Conservation (phyloP, 2,888 invertebrate genomes). For the Phyllotreta striolata region DNA sequence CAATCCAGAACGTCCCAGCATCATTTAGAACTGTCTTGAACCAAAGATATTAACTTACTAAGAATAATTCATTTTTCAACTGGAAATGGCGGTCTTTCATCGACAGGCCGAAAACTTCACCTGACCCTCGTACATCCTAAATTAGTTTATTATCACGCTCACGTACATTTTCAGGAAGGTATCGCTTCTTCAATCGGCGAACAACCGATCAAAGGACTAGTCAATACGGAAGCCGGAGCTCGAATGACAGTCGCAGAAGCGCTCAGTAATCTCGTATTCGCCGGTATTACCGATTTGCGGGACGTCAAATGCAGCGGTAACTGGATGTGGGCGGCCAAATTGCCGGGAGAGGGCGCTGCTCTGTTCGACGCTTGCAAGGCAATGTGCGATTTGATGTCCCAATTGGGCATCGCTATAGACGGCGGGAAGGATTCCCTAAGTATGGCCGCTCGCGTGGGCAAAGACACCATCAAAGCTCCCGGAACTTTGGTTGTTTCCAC, state of each 20-base stretch:
- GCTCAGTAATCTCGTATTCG: constrained; percentile 87
- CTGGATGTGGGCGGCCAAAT: constrained; percentile 99
- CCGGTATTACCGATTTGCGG: constrained; percentile 70
- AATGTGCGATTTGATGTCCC: constrained; percentile 84
- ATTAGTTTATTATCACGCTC: constrained; percentile 8
- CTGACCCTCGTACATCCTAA: no score
- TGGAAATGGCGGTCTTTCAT: no score
- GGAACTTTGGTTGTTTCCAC: constrained; percentile 95
- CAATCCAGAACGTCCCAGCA: no score
- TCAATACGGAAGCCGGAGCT: constrained; percentile 86
- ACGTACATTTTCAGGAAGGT: constrained; percentile 66
- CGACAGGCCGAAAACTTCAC: no score
- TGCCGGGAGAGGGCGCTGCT: constrained; percentile 89
- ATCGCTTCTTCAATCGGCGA: constrained; percentile 96
- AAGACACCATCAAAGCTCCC: constrained; percentile 76
- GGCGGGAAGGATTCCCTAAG: constrained; percentile 96
- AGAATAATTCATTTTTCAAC: no score
- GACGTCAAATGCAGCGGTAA: constrained; percentile 99
- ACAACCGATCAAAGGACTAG: constrained; percentile 92
- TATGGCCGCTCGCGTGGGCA: constrained; percentile 90
- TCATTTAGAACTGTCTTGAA: no score
- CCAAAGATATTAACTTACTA: no score
- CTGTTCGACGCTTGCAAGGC: constrained; percentile 87
- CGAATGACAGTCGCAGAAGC: constrained; percentile 95
- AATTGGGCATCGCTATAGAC: constrained; percentile 87